Base-by-base conservation (phyloP, 2,888 invertebrate genomes). In the Lepidocyrtoides sp. region DNA sequence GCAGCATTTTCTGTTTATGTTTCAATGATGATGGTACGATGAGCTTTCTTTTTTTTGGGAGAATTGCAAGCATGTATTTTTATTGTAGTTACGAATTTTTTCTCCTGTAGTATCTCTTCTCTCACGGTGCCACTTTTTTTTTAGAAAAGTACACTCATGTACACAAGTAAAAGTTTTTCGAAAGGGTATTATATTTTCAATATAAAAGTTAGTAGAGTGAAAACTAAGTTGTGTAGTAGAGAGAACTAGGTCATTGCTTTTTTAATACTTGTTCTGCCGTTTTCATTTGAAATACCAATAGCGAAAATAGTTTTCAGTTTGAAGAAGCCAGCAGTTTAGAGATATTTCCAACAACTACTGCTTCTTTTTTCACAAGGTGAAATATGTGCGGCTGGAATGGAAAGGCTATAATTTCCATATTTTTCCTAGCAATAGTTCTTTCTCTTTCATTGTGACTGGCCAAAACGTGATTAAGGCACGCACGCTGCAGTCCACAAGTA, bases 301-400 rank as follows among this genome's bases (percentile, higher is more conserved):
- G n/a, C n/a, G n/a, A n/a, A n/a, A n/a, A n/a, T n/a, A 44, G 29
- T 10, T 72, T 20, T 23, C 7, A 32, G 32, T 32, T 66, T 5
- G 4, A 10, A 66, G n/a, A n/a, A 32, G 7, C 66, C n/a, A 32
- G 0, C 29, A 66, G 10, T 57, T 29, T n/a, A 2, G 7, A 32
- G 14, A 32, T 66, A n/a, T 66, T 66, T 26, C 72, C 5, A 69
- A n/a, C 17, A 8, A 36, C n/a, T 0, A 29, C 5, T 69, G n/a
- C n/a, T n/a, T n/a, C n/a, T n/a, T n/a, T n/a, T 69, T 72, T 23
- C 44, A 32, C 36, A 81, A 81, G 57, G 81, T 54, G 77, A 51
- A 96, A 95, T 82, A 84, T 51, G 41, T 36, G n/a, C 83, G 82
- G 41, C 26, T 8, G 10, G 29, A 44, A 32, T 20, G 8, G 26